These are phyloP conservation scores for Cristatella mucedo DNA, from an alignment of 2,888 invertebrate genomes.

Conservation along the genomic window DNA sequence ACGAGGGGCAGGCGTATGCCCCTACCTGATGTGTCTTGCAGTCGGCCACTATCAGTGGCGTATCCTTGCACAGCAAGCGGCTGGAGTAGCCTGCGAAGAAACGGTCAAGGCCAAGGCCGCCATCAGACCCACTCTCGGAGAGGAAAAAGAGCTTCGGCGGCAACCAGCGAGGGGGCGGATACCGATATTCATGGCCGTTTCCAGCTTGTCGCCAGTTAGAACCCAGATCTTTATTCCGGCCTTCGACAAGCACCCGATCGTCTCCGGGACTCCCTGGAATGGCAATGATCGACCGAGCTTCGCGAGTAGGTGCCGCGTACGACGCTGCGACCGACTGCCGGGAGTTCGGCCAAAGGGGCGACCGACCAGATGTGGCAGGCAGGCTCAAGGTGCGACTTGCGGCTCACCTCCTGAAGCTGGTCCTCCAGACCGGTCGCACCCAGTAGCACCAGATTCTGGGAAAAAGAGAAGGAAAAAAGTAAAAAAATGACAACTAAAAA, in stretches of 20 bases:
- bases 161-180: neutral
- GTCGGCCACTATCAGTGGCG: constrained; percentile 71
- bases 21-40: no score
- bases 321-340: neutral
- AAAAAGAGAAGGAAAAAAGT: no score
- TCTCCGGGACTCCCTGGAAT: constrained; percentile 63
- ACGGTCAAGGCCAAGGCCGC: neutral
- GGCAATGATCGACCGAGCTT: neutral
- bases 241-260: constrained; percentile 73
- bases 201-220: constrained; percentile 95
- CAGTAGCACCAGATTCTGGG: constrained; percentile 65
- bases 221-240: constrained; percentile 80
- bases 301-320: no score
- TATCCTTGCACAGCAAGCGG: constrained; percentile 61
- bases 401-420: constrained; percentile 60
- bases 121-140: no score
- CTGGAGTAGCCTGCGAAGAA: constrained; percentile 59
- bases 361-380: neutral
- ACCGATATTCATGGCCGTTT: constrained; percentile 96
- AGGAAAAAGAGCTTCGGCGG: neutral
- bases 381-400: neutral
- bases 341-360: neutral
- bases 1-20: no score
- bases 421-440: constrained; percentile 98
- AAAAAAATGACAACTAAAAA: no score